Conservation (phyloP, 2,888 invertebrate genomes). For the Seira musarum region DNA sequence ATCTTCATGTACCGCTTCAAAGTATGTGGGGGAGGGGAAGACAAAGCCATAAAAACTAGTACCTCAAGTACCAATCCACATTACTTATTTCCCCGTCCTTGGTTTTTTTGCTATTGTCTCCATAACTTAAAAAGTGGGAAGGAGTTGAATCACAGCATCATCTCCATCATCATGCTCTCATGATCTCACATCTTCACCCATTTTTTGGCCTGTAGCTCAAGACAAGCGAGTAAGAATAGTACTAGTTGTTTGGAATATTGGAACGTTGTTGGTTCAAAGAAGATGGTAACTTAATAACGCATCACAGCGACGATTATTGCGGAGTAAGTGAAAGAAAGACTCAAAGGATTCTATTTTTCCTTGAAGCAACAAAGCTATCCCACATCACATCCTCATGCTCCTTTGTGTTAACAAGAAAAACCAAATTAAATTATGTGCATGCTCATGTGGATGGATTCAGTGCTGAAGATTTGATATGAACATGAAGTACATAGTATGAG, state of each 20-base stretch:
- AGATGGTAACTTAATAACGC: not conserved
- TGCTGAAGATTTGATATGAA: too few species aligned
- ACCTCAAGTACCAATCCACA: not conserved
- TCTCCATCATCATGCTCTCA: slow-evolving; percentile 20
- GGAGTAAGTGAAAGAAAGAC: too few species aligned
- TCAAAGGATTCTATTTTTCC: too few species aligned
- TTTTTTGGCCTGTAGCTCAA: slow-evolving; percentile 37
- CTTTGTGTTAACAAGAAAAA: too few species aligned
- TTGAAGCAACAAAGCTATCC: too few species aligned
- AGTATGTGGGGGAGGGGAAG: slow-evolving; percentile 13
- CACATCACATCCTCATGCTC: too few species aligned
- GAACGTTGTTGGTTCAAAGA: too few species aligned
- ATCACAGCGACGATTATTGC: not conserved
- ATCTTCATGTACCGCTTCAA: slow-evolving; percentile 29
- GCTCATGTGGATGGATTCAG: too few species aligned
- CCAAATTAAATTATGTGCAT: too few species aligned
- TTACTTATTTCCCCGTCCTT: slow-evolving; percentile 32
- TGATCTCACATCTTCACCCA: slow-evolving; percentile 1
- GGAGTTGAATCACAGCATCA: slow-evolving; percentile 38
- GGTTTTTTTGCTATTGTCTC: slow-evolving; percentile 31
- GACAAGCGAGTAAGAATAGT: slow-evolving; percentile 11
- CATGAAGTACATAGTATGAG: too few species aligned
- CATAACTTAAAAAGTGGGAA: slow-evolving; percentile 30
- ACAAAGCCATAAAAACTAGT: not conserved
- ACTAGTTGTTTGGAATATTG: too few species aligned